Conservation (phyloP, 2,797 vertebrate genomes). For the Aeoliscus strigatus region DNA sequence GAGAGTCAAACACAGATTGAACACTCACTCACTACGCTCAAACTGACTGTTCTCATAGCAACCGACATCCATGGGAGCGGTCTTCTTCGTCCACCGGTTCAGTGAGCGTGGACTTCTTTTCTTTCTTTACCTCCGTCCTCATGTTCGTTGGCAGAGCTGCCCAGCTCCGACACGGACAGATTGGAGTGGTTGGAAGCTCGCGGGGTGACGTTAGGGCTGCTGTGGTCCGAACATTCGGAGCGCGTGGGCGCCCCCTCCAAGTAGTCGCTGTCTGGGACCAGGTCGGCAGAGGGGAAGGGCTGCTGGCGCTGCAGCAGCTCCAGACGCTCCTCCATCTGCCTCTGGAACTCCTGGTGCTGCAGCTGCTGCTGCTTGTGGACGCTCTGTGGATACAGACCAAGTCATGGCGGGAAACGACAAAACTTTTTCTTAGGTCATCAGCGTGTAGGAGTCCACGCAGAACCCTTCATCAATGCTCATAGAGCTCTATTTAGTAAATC, state of each 20-base stretch:
- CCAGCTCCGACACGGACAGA: conserved; percentile 79
- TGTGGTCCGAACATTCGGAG: conserved; percentile 86
- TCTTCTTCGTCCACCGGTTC: too few species aligned
- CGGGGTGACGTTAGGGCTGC: conserved; percentile 86
- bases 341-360: conserved; percentile 90
- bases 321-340: conserved; percentile 88
- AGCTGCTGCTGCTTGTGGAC: conserved; percentile 90
- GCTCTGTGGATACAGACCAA: conserved; percentile 68
- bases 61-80: too few species aligned
- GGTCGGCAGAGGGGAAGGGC: conserved; percentile 76
- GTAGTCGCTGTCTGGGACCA: conserved; percentile 76
- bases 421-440: neutral
- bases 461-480: too few species aligned
- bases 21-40: too few species aligned
- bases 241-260: conserved; percentile 72
- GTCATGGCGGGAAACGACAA: neutral
- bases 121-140: conserved; percentile 80
- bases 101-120: neutral
- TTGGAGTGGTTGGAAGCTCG: conserved; percentile 88
- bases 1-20: neutral
- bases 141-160: conserved; percentile 79
- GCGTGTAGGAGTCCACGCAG: too few species aligned
- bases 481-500: too few species aligned
- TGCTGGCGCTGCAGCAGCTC: conserved; percentile 89
- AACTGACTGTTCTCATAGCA: too few species aligned